Conservation (phyloP, 2,113 vertebrate species). For the Oryzias javanicus region DNA sequence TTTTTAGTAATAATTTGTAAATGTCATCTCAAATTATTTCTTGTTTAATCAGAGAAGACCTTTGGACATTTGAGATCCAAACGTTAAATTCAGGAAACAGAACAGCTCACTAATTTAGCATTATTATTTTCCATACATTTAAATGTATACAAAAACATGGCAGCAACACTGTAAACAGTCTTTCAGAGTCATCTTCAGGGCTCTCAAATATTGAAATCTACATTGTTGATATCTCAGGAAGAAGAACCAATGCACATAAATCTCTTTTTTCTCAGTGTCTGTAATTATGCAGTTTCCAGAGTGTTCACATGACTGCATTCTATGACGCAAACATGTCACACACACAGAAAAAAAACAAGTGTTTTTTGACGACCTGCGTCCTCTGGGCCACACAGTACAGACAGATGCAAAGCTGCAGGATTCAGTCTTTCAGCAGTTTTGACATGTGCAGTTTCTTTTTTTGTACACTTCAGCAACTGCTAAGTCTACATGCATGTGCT, state of each 20-base stretch:
- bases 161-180: too few species aligned
- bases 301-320: constrained; percentile 4
- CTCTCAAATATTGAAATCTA: too few species aligned
- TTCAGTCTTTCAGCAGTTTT: not conserved
- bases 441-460: not conserved
- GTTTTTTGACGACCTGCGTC: constrained; percentile 23
- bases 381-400: constrained; percentile 9
- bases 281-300: constrained; percentile 44
- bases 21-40: too few species aligned
- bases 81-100: not conserved
- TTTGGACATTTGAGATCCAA: too few species aligned
- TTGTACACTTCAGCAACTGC: constrained; percentile 4
- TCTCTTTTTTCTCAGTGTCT: constrained; percentile 42
- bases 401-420: not conserved
- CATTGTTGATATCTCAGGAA: too few species aligned
- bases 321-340: constrained; percentile 42
- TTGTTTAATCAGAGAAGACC: not conserved
- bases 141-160: too few species aligned
- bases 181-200: too few species aligned
- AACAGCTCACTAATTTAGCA: too few species aligned
- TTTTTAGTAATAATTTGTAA: too few species aligned
- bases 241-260: constrained; percentile 21
- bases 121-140: too few species aligned
- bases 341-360: constrained; percentile 30
- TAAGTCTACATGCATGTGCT: constrained; percentile 3